These are phyloP conservation scores for Anser brachyrhynchus DNA, from an alignment of 2,113 vertebrate genomes.

Conservation along the genomic window DNA sequence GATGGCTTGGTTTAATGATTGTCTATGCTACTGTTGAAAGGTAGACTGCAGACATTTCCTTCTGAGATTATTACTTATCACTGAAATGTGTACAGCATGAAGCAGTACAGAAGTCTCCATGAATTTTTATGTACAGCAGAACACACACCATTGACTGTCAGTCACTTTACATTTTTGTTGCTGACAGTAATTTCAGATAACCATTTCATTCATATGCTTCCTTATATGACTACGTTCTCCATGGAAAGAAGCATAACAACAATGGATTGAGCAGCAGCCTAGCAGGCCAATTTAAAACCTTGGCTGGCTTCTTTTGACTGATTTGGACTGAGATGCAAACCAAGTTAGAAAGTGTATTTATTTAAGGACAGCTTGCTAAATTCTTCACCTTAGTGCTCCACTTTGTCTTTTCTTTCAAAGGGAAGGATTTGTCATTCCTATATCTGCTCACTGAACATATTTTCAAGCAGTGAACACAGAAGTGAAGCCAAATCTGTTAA, in stretches of 20 bases:
- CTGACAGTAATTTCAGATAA: neutral
- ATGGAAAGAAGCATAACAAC: neutral
- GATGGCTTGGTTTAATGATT: neutral
- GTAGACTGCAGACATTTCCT: neutral
- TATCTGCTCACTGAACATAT: neutral
- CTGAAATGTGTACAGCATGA: neutral
- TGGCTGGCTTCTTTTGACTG: constrained; percentile 10
- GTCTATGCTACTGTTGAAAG: neutral
- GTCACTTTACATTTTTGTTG: neutral
- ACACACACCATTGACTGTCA: fast-evolving
- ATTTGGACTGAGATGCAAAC: neutral
- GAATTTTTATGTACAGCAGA: neutral
- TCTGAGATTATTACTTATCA: neutral
- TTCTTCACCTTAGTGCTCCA: neutral
- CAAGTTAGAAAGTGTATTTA: neutral
- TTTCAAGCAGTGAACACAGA: neutral
- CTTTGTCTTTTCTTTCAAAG: neutral
- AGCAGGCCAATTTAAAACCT: neutral
- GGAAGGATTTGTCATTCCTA: neutral
- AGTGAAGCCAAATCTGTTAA: neutral
- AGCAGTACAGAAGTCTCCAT: neutral
- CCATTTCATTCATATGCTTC: neutral
- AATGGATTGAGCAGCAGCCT: neutral
- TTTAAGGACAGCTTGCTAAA: neutral
- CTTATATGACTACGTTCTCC: neutral